Conservation (phyloP, 2,113 vertebrate species). For the Zonotrichia leucophrys region DNA sequence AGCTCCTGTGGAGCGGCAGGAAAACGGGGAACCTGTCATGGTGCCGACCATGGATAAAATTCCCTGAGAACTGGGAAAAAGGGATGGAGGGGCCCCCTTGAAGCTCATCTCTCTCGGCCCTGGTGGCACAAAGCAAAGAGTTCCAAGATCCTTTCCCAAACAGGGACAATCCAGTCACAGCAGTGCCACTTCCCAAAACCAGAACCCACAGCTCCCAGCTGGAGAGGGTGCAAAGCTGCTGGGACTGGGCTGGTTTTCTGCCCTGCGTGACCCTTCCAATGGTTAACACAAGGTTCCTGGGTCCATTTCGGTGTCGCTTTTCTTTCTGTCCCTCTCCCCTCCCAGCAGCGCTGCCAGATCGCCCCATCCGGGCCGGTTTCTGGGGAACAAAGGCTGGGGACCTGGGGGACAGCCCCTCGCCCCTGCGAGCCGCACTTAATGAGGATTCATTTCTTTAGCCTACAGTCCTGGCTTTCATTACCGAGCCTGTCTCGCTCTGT, state of each 20-base stretch:
- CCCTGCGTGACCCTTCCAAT: not conserved
- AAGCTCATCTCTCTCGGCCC: not conserved
- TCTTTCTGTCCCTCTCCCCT: not conserved
- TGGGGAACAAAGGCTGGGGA: slow-evolving; percentile 26
- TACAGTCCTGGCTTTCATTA: slow-evolving; percentile 24
- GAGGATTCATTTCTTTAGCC: slow-evolving; percentile 59
- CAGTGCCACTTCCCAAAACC: not conserved
- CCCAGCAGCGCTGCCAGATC: not conserved
- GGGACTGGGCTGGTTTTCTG: not conserved
- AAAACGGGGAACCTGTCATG: not conserved
- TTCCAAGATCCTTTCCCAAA: not conserved
- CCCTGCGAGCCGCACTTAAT: slow-evolving; percentile 12
- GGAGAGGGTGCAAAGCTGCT: not conserved
- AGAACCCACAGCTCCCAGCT: not conserved
- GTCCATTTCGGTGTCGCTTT: not conserved
- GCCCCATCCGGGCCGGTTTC: not conserved
- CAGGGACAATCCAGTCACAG: not conserved
- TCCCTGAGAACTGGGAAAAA: not conserved
- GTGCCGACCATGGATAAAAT: not conserved
- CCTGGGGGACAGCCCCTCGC: slow-evolving; percentile 4
- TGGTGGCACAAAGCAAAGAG: not conserved
- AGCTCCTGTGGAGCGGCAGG: not conserved
- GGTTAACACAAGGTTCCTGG: not conserved
- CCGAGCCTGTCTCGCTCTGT: not conserved
- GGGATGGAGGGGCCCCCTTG: not conserved